Evolutionary conservation across 2,113 vertebrate species (phyloP), one percentile per base, ranked within the genome.

Genomic region (Ancistrus triradiatus): DNA sequence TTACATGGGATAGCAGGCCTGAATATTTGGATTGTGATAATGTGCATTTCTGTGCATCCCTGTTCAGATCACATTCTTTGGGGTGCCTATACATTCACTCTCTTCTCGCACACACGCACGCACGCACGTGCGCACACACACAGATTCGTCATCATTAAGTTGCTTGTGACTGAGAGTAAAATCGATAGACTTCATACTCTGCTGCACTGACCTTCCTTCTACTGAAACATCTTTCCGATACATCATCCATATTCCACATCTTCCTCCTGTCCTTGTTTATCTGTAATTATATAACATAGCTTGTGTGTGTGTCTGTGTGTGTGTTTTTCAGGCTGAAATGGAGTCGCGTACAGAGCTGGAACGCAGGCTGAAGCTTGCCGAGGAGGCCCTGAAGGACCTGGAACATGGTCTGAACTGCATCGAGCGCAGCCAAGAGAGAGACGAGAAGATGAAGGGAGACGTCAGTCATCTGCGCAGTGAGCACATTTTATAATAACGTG

Each of bases 391-490:
- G 75, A 75, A 83, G 80, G 90, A 93, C 66, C 87, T 98, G 81
- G 95, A 98, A 72, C 91, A 91, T 77, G 92, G 94, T 33, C 86
- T 98, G 62, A 89, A 85, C 76, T 89, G 91, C 10, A 69, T 88
- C 67, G 88, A 94, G 18, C 81, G 90, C 18, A 92, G 86, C 78
- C 88, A 81, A 64, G 95, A 97, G 82, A 88, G 85, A 28, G 93
- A 95, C 10, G 91, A 95, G 83, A 90, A 85, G 84, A 95, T 98
- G 94, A 93, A 90, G 63, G 94, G 93, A 0, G 93, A 96, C 0
- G 96, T 98, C 74, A 88, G 88, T 19, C 90, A 97, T 15, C 87
- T 98, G 67, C 93, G 89, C 82, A 91, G 95, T 98, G 84, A 91
- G 95, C 7, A 17, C 49, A 40, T 33, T 49, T 28, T 15, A 46